Evolutionary conservation across 2,797 vertebrate species (phyloP).

Genomic region (Mormyrus proboscirostris): DNA sequence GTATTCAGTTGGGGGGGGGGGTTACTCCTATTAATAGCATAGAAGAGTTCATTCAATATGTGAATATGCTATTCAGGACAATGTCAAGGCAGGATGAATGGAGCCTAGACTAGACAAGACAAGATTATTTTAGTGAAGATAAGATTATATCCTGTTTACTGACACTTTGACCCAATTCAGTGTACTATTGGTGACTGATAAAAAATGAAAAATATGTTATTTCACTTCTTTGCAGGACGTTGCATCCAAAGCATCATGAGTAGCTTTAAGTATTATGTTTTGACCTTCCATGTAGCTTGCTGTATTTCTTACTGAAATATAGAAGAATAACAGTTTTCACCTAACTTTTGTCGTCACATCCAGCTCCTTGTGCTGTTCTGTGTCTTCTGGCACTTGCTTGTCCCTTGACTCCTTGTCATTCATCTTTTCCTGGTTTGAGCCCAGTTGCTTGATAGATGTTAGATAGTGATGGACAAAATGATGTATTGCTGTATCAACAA

Average conservation of each 20-base stretch:
- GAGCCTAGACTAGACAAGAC: not conserved
- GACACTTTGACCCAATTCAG: not conserved
- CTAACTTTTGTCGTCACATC: not conserved
- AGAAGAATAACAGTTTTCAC: not conserved
- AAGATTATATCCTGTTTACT: not conserved
- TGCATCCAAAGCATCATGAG: not conserved
- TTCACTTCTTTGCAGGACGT: not conserved
- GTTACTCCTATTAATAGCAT: not conserved
- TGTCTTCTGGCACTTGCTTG: not conserved
- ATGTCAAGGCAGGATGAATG: not conserved
- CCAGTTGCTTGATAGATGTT: not conserved
- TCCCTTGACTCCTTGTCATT: not conserved
- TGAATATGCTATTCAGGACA: constrained; percentile 6
- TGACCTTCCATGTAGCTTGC: not conserved
- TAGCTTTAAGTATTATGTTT: not conserved
- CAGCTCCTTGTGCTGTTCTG: not conserved
- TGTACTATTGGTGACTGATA: not conserved
- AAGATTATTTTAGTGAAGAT: not conserved
- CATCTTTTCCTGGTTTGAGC: not conserved
- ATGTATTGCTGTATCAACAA: not conserved
- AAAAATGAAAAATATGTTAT: not conserved
- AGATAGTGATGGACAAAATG: not conserved
- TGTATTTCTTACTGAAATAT: not conserved
- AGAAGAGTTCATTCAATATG: constrained; percentile 1
- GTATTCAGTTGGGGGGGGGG: not conserved